Evolutionary conservation across 2,113 vertebrate genomes (phyloP).

Genomic region (Clinocottus analis): DNA sequence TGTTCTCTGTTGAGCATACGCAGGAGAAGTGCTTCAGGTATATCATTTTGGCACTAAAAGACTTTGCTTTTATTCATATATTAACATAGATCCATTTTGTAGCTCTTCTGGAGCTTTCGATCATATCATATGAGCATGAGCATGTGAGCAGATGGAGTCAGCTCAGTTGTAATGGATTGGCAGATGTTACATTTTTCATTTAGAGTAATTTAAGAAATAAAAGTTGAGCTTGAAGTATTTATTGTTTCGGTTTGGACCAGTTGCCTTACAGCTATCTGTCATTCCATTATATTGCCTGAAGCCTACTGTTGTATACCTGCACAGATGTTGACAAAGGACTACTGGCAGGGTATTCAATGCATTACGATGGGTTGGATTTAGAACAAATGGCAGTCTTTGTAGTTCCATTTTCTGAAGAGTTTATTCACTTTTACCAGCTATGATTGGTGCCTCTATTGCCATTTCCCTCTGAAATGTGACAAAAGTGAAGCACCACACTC

Average conservation of each 20-base stretch:
- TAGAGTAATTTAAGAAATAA: neutral
- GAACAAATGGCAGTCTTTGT: neutral
- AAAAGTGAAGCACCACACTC: neutral
- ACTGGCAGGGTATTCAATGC: neutral
- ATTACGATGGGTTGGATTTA: neutral
- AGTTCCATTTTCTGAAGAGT: slow-evolving; percentile 1
- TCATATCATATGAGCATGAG: neutral
- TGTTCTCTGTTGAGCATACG: neutral
- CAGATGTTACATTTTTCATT: neutral
- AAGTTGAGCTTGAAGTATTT: neutral
- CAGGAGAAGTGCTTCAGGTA: neutral
- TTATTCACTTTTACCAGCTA: neutral
- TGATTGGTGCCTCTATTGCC: neutral
- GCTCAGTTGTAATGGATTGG: neutral
- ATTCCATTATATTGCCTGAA: neutral
- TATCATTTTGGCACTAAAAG: neutral
- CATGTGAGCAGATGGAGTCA: neutral
- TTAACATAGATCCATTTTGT: neutral
- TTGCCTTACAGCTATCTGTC: neutral
- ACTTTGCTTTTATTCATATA: neutral
- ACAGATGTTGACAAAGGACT: slow-evolving; percentile 3
- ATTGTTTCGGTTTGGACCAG: neutral
- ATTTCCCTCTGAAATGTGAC: neutral
- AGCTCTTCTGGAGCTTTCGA: neutral
- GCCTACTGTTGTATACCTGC: neutral